These are phyloP conservation scores for Rhinoraja longicauda DNA, from an alignment of 2,797 vertebrate genomes.

Conservation along the genomic window DNA sequence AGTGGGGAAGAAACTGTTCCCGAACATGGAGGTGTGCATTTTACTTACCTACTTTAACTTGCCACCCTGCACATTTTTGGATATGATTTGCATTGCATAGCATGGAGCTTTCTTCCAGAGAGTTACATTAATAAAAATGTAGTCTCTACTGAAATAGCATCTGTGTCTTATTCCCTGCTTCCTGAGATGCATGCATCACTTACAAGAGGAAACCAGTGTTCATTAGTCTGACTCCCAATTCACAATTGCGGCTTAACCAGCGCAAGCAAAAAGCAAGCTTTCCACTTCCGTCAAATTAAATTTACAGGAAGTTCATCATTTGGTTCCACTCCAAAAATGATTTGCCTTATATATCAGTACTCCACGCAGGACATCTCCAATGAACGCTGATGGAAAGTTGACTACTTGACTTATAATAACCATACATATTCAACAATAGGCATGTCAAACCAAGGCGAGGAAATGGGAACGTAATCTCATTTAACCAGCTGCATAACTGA, in stretches of 20 bases:
- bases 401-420: neutral
- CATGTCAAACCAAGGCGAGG: neutral
- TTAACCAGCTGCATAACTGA: neutral
- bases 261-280: neutral
- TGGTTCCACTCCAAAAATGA: constrained; percentile 28
- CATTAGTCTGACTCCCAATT: constrained; percentile 27
- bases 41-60: no score
- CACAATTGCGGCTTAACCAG: neutral
- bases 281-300: constrained; percentile 25
- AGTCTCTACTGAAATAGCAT: constrained; percentile 40
- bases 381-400: constrained; percentile 21
- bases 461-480: no score
- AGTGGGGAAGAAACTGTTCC: no score
- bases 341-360: constrained; percentile 10
- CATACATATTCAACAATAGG: neutral
- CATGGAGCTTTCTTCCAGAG: constrained; percentile 27
- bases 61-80: no score
- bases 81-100: no score
- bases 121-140: constrained; percentile 27
- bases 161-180: constrained; percentile 42
- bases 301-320: constrained; percentile 16
- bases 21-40: no score
- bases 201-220: constrained; percentile 34
- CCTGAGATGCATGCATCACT: constrained; percentile 6
- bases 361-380: constrained; percentile 18